phyloP scores from a whole-genome alignment of 92 coral and sea anemone species.

The Zoanthus solanderi region DNA sequence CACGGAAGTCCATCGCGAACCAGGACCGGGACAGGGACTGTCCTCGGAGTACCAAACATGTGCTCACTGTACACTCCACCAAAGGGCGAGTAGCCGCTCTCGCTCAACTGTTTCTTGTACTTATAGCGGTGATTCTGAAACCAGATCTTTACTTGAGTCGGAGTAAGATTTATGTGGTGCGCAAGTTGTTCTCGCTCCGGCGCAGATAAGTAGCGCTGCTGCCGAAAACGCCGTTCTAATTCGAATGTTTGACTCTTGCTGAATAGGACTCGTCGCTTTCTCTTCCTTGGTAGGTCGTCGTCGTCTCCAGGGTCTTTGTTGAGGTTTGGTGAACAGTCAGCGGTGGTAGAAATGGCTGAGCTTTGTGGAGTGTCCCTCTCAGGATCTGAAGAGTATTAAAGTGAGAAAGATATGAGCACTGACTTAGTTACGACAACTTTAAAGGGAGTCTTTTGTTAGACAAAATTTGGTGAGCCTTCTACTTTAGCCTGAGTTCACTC shows the following conservation, averaged over 20 bases:
- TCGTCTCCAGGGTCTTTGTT: conserved; percentile 24
- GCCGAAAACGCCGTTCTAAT: conserved; percentile 93
- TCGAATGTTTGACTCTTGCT: conserved; percentile 90
- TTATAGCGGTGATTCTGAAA: conserved; percentile 98
- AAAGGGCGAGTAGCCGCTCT: conserved; percentile 69
- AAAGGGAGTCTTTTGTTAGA: no score
- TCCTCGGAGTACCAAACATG: conserved; percentile 63
- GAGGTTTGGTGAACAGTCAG: conserved; percentile 8
- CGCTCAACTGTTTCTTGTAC: conserved; percentile 88
- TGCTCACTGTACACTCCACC: conserved; percentile 61
- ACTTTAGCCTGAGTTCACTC: no score
- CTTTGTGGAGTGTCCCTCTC: conserved; percentile 48
- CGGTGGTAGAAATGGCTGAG: conserved; percentile 44
- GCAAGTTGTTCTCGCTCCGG: conserved; percentile 95
- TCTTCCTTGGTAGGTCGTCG: conserved; percentile 61
- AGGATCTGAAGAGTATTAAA: conserved; percentile 6
- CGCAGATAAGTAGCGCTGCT: conserved; percentile 93
- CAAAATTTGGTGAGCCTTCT: no score
- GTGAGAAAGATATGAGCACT: not conserved
- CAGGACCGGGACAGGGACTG: conserved; percentile 78
- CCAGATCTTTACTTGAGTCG: conserved; percentile 99
- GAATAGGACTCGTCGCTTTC: conserved; percentile 90
- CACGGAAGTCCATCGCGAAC: conserved; percentile 83
- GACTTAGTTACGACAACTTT: not conserved
- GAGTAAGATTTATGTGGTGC: conserved; percentile 85